These are phyloP conservation scores for Drosophila borborema DNA, from an alignment of 2,888 invertebrate genomes.

Conservation along the genomic window DNA sequence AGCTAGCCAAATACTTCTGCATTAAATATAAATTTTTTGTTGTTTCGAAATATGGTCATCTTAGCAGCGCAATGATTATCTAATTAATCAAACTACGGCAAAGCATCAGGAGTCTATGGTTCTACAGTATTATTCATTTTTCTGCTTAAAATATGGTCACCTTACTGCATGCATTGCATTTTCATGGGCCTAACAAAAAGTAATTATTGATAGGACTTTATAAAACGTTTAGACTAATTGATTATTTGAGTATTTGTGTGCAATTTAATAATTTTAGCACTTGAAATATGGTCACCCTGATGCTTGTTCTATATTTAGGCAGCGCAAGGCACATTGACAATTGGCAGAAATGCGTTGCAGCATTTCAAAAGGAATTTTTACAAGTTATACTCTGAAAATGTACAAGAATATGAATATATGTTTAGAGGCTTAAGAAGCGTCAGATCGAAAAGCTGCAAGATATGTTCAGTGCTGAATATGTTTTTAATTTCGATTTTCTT, in stretches of 20 bases:
- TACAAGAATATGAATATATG: not conserved
- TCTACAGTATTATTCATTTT: too few species aligned
- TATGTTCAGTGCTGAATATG: too few species aligned
- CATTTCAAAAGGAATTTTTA: not conserved
- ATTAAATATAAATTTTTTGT: too few species aligned
- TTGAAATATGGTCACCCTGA: slow-evolving; percentile 1
- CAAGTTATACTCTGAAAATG: not conserved
- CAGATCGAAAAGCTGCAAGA: not conserved
- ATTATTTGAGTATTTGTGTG: not conserved
- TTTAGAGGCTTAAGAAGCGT: too few species aligned
- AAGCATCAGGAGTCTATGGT: too few species aligned
- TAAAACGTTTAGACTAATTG: too few species aligned
- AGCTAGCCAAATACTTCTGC: too few species aligned
- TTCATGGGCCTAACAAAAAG: too few species aligned
- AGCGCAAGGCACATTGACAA: too few species aligned
- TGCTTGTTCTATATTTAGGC: not conserved
- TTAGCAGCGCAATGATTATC: not conserved
- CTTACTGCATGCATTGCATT: not conserved
- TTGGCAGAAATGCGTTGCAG: not conserved
- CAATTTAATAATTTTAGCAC: not conserved
- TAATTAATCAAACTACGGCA: too few species aligned
- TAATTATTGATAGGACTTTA: too few species aligned
- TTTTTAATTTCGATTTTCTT: not conserved
- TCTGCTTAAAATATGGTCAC: not conserved
- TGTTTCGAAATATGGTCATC: not conserved